Evolutionary conservation across 2,888 invertebrate species (phyloP).

Genomic region (Phymatocera aterrima): DNA sequence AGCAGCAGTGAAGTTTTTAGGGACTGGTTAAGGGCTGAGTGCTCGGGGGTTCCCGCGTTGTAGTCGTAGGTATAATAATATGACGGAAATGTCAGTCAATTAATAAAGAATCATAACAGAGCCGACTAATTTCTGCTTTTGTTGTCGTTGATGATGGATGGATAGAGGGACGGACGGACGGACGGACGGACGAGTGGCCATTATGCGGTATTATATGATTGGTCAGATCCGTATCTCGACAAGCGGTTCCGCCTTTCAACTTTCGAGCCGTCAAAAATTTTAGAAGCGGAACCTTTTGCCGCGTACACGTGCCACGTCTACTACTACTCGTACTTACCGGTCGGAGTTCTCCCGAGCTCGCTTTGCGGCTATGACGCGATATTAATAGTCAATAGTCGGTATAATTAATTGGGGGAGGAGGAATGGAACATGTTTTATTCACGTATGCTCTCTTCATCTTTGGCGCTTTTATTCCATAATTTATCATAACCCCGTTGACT

Average conservation of each 20-base stretch:
- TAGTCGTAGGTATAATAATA: constrained; percentile 59
- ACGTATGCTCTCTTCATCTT: too few species aligned
- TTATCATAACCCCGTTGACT: not conserved
- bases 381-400: not conserved
- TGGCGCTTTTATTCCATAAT: not conserved
- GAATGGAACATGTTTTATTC: not conserved
- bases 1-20: not conserved
- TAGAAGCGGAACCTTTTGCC: constrained; percentile 69
- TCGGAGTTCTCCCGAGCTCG: not conserved
- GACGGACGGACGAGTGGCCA: constrained; percentile 73
- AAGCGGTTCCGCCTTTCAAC: constrained; percentile 73
- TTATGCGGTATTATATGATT: constrained; percentile 74
- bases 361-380: not conserved
- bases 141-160: constrained; percentile 59
- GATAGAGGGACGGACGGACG: constrained; percentile 67
- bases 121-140: constrained; percentile 74
- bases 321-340: not conserved
- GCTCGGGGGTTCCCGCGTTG: not conserved
- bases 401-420: constrained; percentile 12
- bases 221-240: constrained; percentile 74
- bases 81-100: constrained; percentile 75
- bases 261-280: constrained; percentile 68
- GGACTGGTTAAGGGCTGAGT: constrained; percentile 23
- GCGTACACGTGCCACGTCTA: constrained; percentile 67
- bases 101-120: constrained; percentile 72